Evolutionary conservation across 2,888 invertebrate genomes (phyloP).

Genomic region (Orthosia cruda): DNA sequence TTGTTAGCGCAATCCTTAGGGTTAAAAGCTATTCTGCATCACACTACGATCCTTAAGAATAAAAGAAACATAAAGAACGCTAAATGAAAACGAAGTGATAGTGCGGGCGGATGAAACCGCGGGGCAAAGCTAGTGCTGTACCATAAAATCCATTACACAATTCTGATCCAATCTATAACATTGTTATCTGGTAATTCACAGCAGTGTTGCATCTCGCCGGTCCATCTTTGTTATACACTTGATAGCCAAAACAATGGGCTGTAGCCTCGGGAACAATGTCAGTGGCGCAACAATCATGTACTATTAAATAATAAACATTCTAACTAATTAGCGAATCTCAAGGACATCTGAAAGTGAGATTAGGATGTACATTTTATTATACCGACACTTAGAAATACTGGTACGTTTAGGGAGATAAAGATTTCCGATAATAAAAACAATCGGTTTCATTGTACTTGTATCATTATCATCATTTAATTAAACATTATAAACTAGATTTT

Average conservation of each 20-base stretch:
- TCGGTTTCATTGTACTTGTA: not conserved
- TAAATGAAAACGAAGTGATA: no score
- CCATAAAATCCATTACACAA: conserved; percentile 51
- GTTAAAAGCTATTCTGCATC: no score
- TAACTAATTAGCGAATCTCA: conserved; percentile 59
- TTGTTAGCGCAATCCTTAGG: no score
- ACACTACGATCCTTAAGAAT: no score
- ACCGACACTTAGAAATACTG: not conserved
- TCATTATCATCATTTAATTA: not conserved
- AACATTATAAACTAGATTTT: no score
- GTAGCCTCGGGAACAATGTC: conserved; percentile 66
- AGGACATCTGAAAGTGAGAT: conserved; percentile 45
- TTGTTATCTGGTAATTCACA: conserved; percentile 54
- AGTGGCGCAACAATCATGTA: conserved; percentile 60
- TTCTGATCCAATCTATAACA: conserved; percentile 56
- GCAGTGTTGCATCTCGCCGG: conserved; percentile 54
- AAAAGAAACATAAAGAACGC: no score
- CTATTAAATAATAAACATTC: conserved; percentile 54
- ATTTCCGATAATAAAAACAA: not conserved
- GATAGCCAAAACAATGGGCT: conserved; percentile 70
- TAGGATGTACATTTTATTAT: not conserved
- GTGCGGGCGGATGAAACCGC: no score
- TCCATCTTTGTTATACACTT: conserved; percentile 59
- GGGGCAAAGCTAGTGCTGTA: not conserved
- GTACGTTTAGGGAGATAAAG: not conserved